Base-by-base conservation (phyloP, 2,888 invertebrate genomes). In the Crematogaster levior region DNA sequence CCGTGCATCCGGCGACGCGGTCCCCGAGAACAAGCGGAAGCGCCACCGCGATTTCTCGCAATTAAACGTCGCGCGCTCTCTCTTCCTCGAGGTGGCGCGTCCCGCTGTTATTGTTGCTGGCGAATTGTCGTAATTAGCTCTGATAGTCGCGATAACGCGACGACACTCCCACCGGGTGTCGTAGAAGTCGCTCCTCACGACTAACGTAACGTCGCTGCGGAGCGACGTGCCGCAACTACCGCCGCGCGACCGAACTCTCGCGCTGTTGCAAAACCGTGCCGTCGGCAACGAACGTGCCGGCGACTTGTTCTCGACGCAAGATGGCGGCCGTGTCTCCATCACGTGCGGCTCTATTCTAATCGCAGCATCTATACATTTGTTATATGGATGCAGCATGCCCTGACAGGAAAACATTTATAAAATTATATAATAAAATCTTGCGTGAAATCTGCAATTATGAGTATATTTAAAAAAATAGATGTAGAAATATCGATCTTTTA, bases 121-220 rank as follows among this genome's bases (percentile, higher is more conserved):
- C 61, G 81, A 84, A 87, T 85, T 82, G 63, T 24, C 74, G 66
- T 74, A 87, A 89, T 89, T 83, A 80, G 24, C 61, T 75, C 86
- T 81, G n/a, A n/a, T n/a, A n/a, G 56, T 61, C 61, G 37, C 56
- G 40, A 46, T 65, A 65, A 65, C 18, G 10, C 40, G 63, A 27
- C 15, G 40, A 21, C 43, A 40, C 63, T 63, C 61, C 40, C 24
- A 37, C 24, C 63, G 24, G 24, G 18, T 24, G 10, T 12, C 51
- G 51, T 40, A 24, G 40, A 21, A 43, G 18, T 27, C 27, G 43
- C 43, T 40, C 43, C 27, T 43, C 30, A 15, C 9, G n/a, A 66
- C 6, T 18, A 37, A 70, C 18, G 37, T 9, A 53, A 27, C 43
- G 63, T 65, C 43, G 21, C 40, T 15, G 30, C 30, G 15, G 27